Conservation (phyloP, 2,888 invertebrate genomes). For the Drosophila lacicola region DNA sequence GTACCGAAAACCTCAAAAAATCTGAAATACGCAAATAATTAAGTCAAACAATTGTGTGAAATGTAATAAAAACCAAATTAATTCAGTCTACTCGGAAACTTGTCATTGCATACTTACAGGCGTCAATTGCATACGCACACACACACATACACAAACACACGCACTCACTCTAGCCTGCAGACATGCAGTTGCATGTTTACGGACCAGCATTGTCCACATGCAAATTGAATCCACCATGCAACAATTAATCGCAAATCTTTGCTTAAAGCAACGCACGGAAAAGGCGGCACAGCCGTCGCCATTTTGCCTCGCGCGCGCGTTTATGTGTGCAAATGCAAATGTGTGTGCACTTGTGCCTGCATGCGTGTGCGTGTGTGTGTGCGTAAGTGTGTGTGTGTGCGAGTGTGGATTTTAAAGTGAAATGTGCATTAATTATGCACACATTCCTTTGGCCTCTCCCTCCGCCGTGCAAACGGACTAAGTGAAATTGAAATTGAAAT, state of each 20-base stretch:
- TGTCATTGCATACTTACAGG: conserved; percentile 55
- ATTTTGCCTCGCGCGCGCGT: conserved; percentile 44
- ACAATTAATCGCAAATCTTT: conserved; percentile 83
- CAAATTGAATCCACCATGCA: conserved; percentile 77
- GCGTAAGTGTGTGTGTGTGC: conserved; percentile 23
- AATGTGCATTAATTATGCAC: conserved; percentile 80
- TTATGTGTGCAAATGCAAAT: too few species aligned
- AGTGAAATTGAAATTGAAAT: conserved; percentile 72
- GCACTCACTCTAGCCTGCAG: conserved; percentile 13
- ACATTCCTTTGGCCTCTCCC: conserved; percentile 50
- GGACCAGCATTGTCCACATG: conserved; percentile 29
- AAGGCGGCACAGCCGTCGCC: conserved; percentile 58
- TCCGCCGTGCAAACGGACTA: conserved; percentile 23
- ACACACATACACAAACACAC: conserved; percentile 20
- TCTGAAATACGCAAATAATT: background rate
- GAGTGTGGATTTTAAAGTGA: conserved; percentile 75
- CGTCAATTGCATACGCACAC: conserved; percentile 37
- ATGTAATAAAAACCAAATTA: conserved; percentile 16
- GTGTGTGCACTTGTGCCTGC: background rate
- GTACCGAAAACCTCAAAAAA: background rate
- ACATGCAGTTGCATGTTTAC: conserved; percentile 9
- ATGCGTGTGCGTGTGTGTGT: conserved; percentile 17
- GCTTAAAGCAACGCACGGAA: conserved; percentile 64
- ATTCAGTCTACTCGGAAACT: background rate
- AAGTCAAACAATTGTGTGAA: conserved; percentile 7